Base-by-base conservation (phyloP, 2,888 invertebrate genomes). In the Apamea anceps region DNA sequence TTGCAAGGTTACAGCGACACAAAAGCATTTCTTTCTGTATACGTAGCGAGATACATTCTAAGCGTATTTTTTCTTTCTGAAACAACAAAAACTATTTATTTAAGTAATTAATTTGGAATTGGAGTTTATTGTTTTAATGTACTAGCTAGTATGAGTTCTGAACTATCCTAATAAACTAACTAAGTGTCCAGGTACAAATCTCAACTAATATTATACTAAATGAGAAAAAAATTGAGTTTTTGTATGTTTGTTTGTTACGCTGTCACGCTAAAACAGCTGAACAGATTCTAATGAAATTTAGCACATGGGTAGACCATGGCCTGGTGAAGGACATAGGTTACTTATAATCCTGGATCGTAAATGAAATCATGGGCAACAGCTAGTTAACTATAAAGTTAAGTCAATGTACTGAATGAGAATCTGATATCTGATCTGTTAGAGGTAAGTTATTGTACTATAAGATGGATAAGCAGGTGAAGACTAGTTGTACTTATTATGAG, bases 31-130 rank as follows among this genome's bases (percentile, higher is more conserved):
- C 15, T 8, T 60, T 79, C 21, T 78, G 37, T 6, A 18, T 2
- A 12, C 3, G 18, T 13, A 42, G 28, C 1, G 0, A 2, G 51
- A 81, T 42, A n/a, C 15, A 21, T 60, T 48, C 5, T 28, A n/a
- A n/a, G 1, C 10, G 48, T 37, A 37, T 8, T 25, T 68, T 57
- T 65, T 63, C 3, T 37, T 28, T 54, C 67, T 67, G 67, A 67
- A 67, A 81, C 48, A 28, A 60, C 5, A 54, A 66, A 18, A 57
- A 65, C 6, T 51, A 28, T 63, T 76, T 75, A 8, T 18, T 18
- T 51, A 6, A 15, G 25, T 45, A n/a, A 67, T 18, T 0, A 67
- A 48, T 67, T 63, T 32, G 21, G 21, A 21, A 21, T 66, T 32
- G 15, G 7, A 25, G 21, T 60, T 42, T 25, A 21, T 12, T 72